Percentiles rank a stretch among this genome's conserved stretches.
phyloP scores from a whole-genome alignment of 1,140 invertebrate genomes.

The Eueides isabella region DNA sequence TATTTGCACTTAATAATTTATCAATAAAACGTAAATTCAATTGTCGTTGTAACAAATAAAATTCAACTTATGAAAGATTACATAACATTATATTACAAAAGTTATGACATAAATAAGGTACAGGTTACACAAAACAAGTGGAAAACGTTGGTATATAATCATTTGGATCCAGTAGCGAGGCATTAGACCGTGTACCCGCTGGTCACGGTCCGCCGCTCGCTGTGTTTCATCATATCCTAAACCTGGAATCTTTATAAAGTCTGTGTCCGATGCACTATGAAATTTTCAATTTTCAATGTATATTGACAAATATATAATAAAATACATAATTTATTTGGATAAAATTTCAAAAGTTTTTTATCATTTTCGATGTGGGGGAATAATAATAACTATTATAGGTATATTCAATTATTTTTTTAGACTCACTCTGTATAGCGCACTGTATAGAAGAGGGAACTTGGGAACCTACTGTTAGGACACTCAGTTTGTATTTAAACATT shows the following conservation, averaged over 20 bases:
- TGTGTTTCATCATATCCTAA: conserved; percentile 37
- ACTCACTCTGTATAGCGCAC: too few relatives aligned
- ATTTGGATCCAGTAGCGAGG: conserved; percentile 43
- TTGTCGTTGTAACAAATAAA: neutral
- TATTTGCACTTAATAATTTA: too few relatives aligned
- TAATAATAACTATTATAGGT: too few relatives aligned
- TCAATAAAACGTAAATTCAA: too few relatives aligned
- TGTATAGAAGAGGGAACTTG: too few relatives aligned
- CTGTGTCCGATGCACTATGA: neutral
- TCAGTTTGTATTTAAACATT: too few relatives aligned
- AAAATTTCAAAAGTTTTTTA: too few relatives aligned
- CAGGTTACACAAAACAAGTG: conserved; percentile 29
- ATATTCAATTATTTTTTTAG: too few relatives aligned
- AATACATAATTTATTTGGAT: neutral
- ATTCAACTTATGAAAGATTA: neutral
- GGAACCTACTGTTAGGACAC: too few relatives aligned
- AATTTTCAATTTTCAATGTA: neutral
- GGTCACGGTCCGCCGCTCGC: conserved; percentile 50
- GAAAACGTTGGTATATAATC: conserved; percentile 38
- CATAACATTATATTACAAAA: neutral
- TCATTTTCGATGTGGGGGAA: too few relatives aligned
- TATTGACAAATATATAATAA: neutral
- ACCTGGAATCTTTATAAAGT: conserved; percentile 25
- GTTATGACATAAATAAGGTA: neutral
- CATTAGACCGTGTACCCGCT: conserved; percentile 57